Evolutionary conservation across 2,113 vertebrate species (phyloP), one percentile per base, ranked within the genome.

Genomic region (Riparia riparia): DNA sequence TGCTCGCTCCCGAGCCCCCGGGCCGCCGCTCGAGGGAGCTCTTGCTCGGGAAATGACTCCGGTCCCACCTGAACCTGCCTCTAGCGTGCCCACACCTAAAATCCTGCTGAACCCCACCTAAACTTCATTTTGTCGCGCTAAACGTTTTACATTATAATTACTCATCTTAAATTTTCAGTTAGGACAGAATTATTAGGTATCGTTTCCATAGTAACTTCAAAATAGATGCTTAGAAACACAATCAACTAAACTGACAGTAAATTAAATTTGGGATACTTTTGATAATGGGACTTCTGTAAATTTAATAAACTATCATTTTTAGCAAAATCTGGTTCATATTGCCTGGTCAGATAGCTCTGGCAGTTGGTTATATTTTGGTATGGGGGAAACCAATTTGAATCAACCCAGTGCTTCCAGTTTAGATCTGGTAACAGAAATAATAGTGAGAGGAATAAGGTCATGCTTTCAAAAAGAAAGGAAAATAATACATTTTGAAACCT

Each of bases 181-280:
- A 26, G 20, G 37, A 29, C 26, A 49, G 34, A 60, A 60, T 13
- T 34, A 39, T 17, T 50, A 31, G 45, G 32, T 41, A 44, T 63
- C 56, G 72, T 94, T 94, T 86, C 85, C 53, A 53, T 51, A 64
- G 72, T 60, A 92, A 87, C 78, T 72, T 71, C 51, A 76, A 82
- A 89, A 69, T 15, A 42, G 37, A 24, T 32, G 19, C 39, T 73
- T 82, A 45, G 32, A 37, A 63, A 56, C 31, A 26, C 29, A 44
- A 22, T 19, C 25, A 60, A 25, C 50, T 42, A 54, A 70, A 72
- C 18, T 37, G 68, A 10, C 17, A 29, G 71, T 65, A 76, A 94
- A 89, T 77, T 57, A 79, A 44, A 72, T 65, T 50, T 12, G 14
- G 8, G 61, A 81, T 61, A 39, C 41, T 90, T 86, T 65, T 70